phyloP scores from a whole-genome alignment of 2,888 invertebrate genomes.

The Muscina levida region DNA sequence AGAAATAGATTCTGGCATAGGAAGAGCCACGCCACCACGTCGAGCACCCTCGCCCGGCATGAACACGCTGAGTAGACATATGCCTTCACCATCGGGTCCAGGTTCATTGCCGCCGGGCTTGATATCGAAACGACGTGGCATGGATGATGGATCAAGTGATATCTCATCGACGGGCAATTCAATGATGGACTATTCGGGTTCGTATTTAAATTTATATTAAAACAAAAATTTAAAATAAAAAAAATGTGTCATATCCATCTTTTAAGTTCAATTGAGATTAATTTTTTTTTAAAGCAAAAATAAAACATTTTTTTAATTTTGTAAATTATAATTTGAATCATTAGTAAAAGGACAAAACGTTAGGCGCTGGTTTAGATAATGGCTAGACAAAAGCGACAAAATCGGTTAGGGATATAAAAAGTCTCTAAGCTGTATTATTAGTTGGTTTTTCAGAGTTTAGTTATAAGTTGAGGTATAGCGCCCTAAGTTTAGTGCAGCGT shows the following conservation, averaged over 20 bases:
- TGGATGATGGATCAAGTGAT: slow-evolving; percentile 90
- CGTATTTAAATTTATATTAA: slow-evolving; percentile 73
- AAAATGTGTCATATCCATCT: slow-evolving; percentile 27
- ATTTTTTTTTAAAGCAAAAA: slow-evolving; percentile 18
- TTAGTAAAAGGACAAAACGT: background rate
- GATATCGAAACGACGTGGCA: slow-evolving; percentile 86
- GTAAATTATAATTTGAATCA: background rate
- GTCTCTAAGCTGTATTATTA: background rate
- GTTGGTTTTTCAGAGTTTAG: background rate
- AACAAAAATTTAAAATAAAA: background rate
- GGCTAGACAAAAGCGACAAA: no score
- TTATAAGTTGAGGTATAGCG: background rate
- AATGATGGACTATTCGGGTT: slow-evolving; percentile 93
- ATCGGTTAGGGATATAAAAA: background rate
- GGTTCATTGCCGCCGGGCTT: slow-evolving; percentile 89
- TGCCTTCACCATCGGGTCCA: slow-evolving; percentile 92
- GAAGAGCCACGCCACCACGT: slow-evolving; percentile 92
- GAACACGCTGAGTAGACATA: slow-evolving; percentile 85
- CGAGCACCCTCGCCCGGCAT: slow-evolving; percentile 92
- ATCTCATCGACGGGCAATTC: slow-evolving; percentile 89
- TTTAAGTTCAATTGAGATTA: slow-evolving; percentile 28
- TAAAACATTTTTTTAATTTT: slow-evolving; percentile 10
- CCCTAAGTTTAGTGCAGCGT: background rate
- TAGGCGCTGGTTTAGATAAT: background rate
- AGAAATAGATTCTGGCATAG: slow-evolving; percentile 92